Base-by-base conservation (phyloP, 2,113 vertebrate species). In the Gnathochromis pfefferi region DNA sequence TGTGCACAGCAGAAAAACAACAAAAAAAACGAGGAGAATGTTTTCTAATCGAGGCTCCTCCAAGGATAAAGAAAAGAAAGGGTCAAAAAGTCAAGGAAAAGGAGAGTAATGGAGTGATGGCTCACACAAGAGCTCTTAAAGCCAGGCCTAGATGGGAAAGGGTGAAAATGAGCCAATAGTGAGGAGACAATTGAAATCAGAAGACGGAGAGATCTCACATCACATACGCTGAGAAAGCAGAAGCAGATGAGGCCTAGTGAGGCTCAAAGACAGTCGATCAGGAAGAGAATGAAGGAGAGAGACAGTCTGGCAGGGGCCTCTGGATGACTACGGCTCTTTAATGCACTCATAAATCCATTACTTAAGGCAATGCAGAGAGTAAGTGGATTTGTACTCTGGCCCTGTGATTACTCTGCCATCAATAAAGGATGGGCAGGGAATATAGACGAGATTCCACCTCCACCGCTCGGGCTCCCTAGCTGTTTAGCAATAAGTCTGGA, bases 301-400 rank as follows among this genome's bases (percentile, higher is more conserved):
- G 94, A 91, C 92, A 94, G 94, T 88, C 95, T 95, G 96, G 93
- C 95, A 94, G 94, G 89, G 89, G 86, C 86, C 93, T 94, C 84
- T 92, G 91, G 91, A 94, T 83, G 92, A 92, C 95, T 91, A 94
- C 92, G 51, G 91, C 94, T 93, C 94, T 97, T 96, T 95, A 96
- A 94, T 97, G 95, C 87, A 91, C 94, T 96, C 92, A 93, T 96
- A 97, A 97, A 97, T 96, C 97, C 95, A 96, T 96, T 96, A 96
- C 96, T 97, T 96, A 94, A 94, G 96, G 94, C 94, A 96, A 96
- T 93, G 92, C 89, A 91, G 86, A 91, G 96, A 94, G 93, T 63
- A 93, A 97, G 95, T 92, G 95, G 96, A 95, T 97, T 96, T 96
- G 92, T 94, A 95, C 91, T 94, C 86, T 87, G 93, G 96, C 96